phyloP scores from a whole-genome alignment of 2,113 vertebrate species.

The Clarias magur region DNA sequence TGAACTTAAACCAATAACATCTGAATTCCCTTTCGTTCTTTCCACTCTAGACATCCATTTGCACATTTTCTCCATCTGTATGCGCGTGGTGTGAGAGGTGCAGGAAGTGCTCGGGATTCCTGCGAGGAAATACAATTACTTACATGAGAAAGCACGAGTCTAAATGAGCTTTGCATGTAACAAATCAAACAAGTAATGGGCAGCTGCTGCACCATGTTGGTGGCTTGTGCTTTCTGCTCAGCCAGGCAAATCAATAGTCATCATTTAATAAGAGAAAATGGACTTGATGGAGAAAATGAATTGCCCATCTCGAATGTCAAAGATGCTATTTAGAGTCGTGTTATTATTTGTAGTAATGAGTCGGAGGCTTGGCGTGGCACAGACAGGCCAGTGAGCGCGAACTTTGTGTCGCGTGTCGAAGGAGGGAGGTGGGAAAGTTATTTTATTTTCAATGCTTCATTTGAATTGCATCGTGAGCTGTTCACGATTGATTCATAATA shows the following conservation, averaged over 20 bases:
- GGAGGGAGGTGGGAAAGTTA: not conserved
- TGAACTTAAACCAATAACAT: slow-evolving; percentile 67
- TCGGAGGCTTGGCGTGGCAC: slow-evolving; percentile 42
- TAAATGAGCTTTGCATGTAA: slow-evolving; percentile 69
- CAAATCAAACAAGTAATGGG: slow-evolving; percentile 65
- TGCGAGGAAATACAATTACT: slow-evolving; percentile 66
- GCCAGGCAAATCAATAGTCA: slow-evolving; percentile 71
- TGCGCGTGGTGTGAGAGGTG: slow-evolving; percentile 31
- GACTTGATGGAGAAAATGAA: slow-evolving; percentile 62
- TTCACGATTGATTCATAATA: slow-evolving; percentile 2
- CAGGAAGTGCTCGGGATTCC: slow-evolving; percentile 48
- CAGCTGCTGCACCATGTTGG: slow-evolving; percentile 52
- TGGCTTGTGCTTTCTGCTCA: slow-evolving; percentile 46
- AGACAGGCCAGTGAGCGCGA: slow-evolving; percentile 9
- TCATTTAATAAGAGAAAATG: slow-evolving; percentile 68
- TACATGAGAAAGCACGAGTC: slow-evolving; percentile 67
- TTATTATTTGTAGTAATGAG: slow-evolving; percentile 51
- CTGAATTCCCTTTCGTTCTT: slow-evolving; percentile 64
- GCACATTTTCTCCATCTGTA: slow-evolving; percentile 58
- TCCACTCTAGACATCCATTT: slow-evolving; percentile 61
- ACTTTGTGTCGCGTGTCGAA: slow-evolving; percentile 5
- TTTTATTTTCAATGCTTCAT: slow-evolving; percentile 30
- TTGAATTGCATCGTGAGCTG: slow-evolving; percentile 15
- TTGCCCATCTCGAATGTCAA: slow-evolving; percentile 61
- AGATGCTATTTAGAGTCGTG: slow-evolving; percentile 58